phyloP scores from a whole-genome alignment of 2,888 invertebrate species.

The Cheilosia soror region DNA sequence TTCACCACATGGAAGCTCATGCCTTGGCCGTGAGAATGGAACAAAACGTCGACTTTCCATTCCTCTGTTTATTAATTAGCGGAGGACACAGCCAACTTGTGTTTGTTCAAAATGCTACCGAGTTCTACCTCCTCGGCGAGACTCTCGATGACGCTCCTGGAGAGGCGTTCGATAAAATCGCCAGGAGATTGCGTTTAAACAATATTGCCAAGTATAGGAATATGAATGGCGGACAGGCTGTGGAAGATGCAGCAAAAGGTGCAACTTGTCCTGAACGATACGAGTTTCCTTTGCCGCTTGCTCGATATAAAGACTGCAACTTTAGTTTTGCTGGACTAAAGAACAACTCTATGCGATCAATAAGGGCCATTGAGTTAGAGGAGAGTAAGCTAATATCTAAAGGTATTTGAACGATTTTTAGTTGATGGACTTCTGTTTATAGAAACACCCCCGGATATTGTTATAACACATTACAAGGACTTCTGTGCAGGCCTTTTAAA shows the following conservation, averaged over 20 bases:
- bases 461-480: slow-evolving; percentile 91
- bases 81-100: slow-evolving; percentile 96
- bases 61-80: slow-evolving; percentile 94
- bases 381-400: slow-evolving; percentile 76
- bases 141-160: slow-evolving; percentile 95
- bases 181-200: slow-evolving; percentile 92
- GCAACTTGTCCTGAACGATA: slow-evolving; percentile 88
- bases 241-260: slow-evolving; percentile 91
- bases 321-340: slow-evolving; percentile 96
- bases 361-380: slow-evolving; percentile 86
- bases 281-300: slow-evolving; percentile 88
- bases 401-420: background rate
- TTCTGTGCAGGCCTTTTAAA: slow-evolving; percentile 94
- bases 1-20: slow-evolving; percentile 99
- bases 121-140: slow-evolving; percentile 92
- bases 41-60: slow-evolving; percentile 91
- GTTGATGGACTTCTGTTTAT: background rate
- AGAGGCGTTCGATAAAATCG: slow-evolving; percentile 96
- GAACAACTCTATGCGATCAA: slow-evolving; percentile 85
- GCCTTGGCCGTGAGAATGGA: slow-evolving; percentile 94
- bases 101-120: slow-evolving; percentile 89
- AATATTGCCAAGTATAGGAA: slow-evolving; percentile 88
- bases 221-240: slow-evolving; percentile 92
- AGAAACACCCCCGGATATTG: slow-evolving; percentile 87
- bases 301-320: slow-evolving; percentile 90